phyloP scores from a whole-genome alignment of 2,113 vertebrate genomes.

The Gyps fulvus region DNA sequence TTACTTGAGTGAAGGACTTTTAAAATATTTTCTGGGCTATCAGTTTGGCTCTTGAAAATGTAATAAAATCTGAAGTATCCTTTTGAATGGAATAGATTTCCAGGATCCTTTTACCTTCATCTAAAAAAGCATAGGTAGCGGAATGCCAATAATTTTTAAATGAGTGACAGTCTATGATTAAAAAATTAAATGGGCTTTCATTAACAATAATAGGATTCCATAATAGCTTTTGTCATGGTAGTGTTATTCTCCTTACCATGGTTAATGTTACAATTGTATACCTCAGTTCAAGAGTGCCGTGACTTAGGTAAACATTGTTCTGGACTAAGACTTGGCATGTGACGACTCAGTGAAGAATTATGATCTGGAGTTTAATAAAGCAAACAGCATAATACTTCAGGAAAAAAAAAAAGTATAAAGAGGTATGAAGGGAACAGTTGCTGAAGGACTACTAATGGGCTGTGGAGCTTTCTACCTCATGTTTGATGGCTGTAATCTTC shows the following conservation, averaged over 20 bases:
- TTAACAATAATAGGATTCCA: slow-evolving; percentile 40
- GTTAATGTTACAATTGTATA: slow-evolving; percentile 26
- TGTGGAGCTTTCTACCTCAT: neutral
- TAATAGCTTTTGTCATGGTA: slow-evolving; percentile 37
- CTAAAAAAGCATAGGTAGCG: neutral
- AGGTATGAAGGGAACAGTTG: neutral
- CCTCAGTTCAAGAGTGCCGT: neutral
- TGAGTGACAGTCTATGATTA: slow-evolving; percentile 48
- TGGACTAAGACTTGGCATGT: neutral
- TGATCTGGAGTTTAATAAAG: neutral
- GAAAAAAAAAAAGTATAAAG: neutral
- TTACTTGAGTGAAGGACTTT: neutral
- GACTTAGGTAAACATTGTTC: neutral
- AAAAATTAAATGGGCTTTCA: slow-evolving; percentile 57
- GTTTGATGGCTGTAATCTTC: neutral
- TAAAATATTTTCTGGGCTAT: neutral
- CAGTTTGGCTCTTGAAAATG: neutral
- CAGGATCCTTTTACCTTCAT: neutral
- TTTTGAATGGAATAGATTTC: neutral
- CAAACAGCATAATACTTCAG: neutral
- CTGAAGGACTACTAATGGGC: neutral
- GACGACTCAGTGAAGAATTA: neutral
- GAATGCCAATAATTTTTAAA: neutral
- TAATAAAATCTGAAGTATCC: neutral
- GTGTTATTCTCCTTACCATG: slow-evolving; percentile 29